phyloP scores from a whole-genome alignment of 1,140 invertebrate species.

The Epicauta chinensis region DNA sequence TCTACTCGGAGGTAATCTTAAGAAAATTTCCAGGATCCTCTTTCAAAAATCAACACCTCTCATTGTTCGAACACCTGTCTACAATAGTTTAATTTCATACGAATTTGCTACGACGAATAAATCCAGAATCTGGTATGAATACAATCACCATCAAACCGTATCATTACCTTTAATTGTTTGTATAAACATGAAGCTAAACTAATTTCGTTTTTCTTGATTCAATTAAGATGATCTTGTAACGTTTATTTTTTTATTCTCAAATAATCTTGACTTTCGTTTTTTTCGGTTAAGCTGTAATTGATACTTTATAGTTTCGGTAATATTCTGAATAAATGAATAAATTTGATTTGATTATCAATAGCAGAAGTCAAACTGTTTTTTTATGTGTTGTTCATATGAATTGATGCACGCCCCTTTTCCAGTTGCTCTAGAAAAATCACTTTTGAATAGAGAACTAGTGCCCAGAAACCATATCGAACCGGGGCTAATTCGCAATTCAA shows the following conservation, averaged over 20 bases:
- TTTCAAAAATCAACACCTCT: constrained; percentile 10
- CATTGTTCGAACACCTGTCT: constrained; percentile 13
- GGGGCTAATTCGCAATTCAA: constrained; percentile 15
- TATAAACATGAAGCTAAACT: constrained; percentile 5
- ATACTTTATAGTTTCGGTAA: constrained; percentile 6
- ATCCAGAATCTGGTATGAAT: constrained; percentile 1
- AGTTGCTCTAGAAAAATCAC: too few relatives aligned
- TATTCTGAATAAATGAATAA: constrained; percentile 7
- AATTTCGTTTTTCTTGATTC: constrained; percentile 3
- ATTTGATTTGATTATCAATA: constrained; percentile 4
- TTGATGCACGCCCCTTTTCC: constrained; percentile 8
- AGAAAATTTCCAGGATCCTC: constrained; percentile 2
- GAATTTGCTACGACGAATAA: constrained; percentile 12
- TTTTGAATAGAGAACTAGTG: too few relatives aligned
- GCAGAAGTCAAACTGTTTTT: not conserved
- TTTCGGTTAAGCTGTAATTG: constrained; percentile 15
- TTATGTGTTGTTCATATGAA: not conserved
- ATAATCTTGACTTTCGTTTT: too few relatives aligned
- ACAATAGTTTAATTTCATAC: constrained; percentile 16
- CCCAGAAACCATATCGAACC: constrained; percentile 12
- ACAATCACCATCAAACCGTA: constrained; percentile 5
- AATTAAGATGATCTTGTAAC: constrained; percentile 1
- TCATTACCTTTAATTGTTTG: constrained; percentile 14
- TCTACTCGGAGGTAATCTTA: too few relatives aligned
- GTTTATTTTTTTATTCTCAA: not conserved